Evolutionary conservation across 1,140 invertebrate genomes (phyloP).

Genomic region (Penaeus japonicus): DNA sequence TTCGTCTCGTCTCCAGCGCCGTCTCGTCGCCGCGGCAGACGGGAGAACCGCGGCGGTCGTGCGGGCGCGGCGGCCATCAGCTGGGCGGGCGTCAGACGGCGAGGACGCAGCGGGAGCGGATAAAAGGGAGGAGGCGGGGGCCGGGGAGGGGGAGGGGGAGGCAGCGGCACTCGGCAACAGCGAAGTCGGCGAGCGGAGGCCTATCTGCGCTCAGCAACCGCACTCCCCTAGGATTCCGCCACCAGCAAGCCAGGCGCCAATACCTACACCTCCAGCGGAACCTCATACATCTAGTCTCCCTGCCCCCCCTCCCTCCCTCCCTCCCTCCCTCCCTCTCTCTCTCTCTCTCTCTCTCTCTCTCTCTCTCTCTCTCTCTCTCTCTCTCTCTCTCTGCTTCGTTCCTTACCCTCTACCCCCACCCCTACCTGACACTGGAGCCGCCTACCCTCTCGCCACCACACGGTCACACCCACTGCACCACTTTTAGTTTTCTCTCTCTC

Average conservation of each 20-base stretch:
- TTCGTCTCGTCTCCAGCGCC: not conserved
- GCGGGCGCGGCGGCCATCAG: not conserved
- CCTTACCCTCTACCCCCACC: not conserved
- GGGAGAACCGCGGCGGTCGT: not conserved
- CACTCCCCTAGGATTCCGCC: not conserved
- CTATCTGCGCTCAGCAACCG: constrained; percentile 38
- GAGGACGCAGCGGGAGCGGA: not conserved
- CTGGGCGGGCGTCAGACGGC: not conserved
- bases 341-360: not conserved
- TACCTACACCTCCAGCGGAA: not conserved
- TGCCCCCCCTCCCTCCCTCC: not conserved
- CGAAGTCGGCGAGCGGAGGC: constrained; percentile 9
- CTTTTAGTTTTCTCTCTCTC: no score
- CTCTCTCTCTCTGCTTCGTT: not conserved
- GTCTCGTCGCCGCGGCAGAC: not conserved
- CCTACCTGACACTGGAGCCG: no score
- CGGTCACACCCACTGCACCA: no score
- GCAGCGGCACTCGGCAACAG: constrained; percentile 10
- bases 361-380: not conserved
- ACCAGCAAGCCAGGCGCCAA: not conserved
- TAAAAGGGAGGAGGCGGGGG: not conserved
- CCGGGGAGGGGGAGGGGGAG: not conserved
- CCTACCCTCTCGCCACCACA: no score
- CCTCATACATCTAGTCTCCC: not conserved
- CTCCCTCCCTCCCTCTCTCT: not conserved